A percentile compares a stretch with the other conserved stretches of the same genome.
Evolutionary conservation across 2,797 vertebrate genomes (phyloP).

Genomic region (Mormyrus hasselquistii): DNA sequence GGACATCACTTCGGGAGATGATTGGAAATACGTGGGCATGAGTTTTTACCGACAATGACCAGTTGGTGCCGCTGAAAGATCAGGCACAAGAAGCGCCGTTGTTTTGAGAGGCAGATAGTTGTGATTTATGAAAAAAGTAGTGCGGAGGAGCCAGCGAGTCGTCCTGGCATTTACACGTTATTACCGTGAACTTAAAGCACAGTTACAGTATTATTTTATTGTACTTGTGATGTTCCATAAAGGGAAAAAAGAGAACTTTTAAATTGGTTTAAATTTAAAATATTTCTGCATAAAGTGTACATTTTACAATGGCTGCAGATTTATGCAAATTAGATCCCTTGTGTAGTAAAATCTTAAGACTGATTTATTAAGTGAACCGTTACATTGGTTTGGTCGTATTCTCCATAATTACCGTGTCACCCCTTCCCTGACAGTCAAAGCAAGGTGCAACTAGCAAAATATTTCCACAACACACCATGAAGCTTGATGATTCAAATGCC

Average conservation of each 20-base stretch:
- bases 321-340: background rate
- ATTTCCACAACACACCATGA: background rate
- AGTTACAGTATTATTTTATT: background rate
- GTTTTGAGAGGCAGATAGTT: background rate
- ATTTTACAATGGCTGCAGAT: background rate
- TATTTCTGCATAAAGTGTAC: background rate
- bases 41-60: conserved; percentile 35
- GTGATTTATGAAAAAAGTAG: background rate
- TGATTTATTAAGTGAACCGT: background rate
- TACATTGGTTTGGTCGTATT: background rate
- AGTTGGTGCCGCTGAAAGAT: conserved; percentile 51
- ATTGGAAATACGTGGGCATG: conserved; percentile 24
- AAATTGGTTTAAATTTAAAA: background rate
- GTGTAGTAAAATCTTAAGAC: background rate
- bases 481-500: background rate
- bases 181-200: background rate
- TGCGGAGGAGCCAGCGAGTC: background rate
- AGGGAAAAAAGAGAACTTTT: background rate
- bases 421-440: background rate
- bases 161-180: background rate
- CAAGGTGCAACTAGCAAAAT: background rate
- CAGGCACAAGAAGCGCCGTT: background rate
- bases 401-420: background rate
- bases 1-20: background rate
- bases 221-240: background rate